Conservation (phyloP, 2,888 invertebrate species). For the Steinernema hermaphroditum region DNA sequence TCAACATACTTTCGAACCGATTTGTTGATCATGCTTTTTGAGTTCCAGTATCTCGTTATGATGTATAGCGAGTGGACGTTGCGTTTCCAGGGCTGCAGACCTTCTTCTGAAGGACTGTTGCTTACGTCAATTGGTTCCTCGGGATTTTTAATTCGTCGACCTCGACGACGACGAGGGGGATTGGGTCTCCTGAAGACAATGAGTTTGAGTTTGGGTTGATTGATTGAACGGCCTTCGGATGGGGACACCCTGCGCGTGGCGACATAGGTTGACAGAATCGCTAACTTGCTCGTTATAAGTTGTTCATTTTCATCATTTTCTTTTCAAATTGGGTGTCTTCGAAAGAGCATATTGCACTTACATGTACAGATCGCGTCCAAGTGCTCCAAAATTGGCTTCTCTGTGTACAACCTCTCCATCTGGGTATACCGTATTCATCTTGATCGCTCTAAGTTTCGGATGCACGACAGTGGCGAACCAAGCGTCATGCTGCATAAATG, state of each 20-base stretch:
- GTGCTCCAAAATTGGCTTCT: background rate
- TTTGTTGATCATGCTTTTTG: background rate
- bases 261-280: background rate
- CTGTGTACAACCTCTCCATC: background rate
- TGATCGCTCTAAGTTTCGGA: background rate
- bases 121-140: background rate
- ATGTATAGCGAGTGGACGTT: background rate
- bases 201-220: no score
- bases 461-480: background rate
- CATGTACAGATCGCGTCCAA: background rate
- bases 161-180: conserved; percentile 15
- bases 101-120: background rate
- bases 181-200: background rate
- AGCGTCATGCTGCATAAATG: background rate
- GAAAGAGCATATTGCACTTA: no score
- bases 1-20: background rate
- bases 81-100: conserved; percentile 3
- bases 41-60: background rate
- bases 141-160: background rate
- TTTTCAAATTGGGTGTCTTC: no score
- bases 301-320: no score
- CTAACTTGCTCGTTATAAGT: no score
- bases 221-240: background rate
- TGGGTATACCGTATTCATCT: background rate
- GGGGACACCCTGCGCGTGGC: background rate